These are phyloP conservation scores for Percopsis omiscomaycus DNA, from an alignment of 2,797 vertebrate genomes.

Conservation along the genomic window DNA sequence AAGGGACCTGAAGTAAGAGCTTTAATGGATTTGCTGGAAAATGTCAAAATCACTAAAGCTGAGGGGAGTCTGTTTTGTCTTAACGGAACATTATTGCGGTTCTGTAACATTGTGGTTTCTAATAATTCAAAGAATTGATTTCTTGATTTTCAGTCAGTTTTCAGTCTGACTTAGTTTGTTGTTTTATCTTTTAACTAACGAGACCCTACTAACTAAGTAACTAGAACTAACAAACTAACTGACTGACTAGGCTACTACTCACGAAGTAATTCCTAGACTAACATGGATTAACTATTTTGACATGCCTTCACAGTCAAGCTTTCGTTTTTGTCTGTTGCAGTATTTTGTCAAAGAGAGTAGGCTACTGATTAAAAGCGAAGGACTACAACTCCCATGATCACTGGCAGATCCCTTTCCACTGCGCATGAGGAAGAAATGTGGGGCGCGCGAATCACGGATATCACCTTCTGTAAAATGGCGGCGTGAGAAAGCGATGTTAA, in stretches of 20 bases:
- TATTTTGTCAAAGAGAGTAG: too few relatives aligned
- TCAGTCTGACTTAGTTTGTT: too few relatives aligned
- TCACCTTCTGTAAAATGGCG: constrained; percentile 77
- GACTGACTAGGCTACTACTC: too few relatives aligned
- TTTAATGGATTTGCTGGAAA: constrained; percentile 12
- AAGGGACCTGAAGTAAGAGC: constrained; percentile 4
- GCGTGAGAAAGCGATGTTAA: constrained; percentile 59
- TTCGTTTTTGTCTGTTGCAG: too few relatives aligned
- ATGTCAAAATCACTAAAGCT: constrained; percentile 32
- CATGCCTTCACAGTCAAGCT: too few relatives aligned
- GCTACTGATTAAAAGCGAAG: too few relatives aligned
- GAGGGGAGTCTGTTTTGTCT: constrained; percentile 15
- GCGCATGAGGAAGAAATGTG: constrained; percentile 22
- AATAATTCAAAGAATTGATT: too few relatives aligned
- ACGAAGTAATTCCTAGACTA: too few relatives aligned
- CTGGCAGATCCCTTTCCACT: neutral
- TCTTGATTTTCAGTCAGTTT: too few relatives aligned
- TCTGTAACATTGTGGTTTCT: neutral
- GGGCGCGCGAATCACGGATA: constrained; percentile 62
- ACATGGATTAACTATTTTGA: too few relatives aligned
- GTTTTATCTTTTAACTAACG: too few relatives aligned
- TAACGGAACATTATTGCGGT: neutral
- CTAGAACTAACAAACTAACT: neutral
- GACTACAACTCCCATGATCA: constrained; percentile 58
- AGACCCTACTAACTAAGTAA: neutral